Evolutionary conservation across 2,113 vertebrate species (phyloP).

Genomic region (Heloderma charlesbogerti): DNA sequence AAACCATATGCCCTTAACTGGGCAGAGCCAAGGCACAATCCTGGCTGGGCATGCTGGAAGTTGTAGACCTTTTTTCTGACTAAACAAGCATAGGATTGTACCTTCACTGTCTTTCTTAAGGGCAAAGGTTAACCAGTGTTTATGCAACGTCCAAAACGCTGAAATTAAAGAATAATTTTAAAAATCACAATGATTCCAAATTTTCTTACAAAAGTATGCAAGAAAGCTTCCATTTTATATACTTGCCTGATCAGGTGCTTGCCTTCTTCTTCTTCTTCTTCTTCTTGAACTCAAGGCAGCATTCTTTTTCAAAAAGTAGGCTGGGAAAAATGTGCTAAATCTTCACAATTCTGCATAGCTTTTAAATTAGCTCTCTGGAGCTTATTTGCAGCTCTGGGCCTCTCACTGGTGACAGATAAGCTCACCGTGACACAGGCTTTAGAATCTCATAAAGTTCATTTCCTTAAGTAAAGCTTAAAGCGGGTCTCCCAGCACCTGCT

Average conservation of each 20-base stretch:
- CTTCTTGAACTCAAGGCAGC: not conserved
- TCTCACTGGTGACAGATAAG: not conserved
- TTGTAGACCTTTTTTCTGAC: not conserved
- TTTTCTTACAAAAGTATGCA: fast-evolving
- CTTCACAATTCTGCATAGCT: not conserved
- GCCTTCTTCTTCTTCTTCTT: not conserved
- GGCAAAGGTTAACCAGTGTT: not conserved
- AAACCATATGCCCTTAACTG: too few species aligned
- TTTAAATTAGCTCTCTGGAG: constrained; percentile 28
- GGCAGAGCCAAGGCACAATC: too few species aligned
- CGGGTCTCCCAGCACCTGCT: constrained; percentile 3
- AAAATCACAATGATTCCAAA: not conserved
- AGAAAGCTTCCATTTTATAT: not conserved
- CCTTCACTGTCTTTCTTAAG: not conserved
- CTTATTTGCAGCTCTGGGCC: constrained; percentile 2
- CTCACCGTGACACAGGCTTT: constrained; percentile 6
- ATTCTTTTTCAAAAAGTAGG: not conserved
- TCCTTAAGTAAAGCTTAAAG: constrained; percentile 47
- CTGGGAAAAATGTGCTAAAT: not conserved
- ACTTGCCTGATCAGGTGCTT: not conserved
- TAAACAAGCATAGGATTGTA: not conserved
- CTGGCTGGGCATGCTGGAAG: too few species aligned
- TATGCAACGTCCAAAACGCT: not conserved
- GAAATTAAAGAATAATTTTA: too few species aligned
- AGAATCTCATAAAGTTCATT: constrained; percentile 31